These are phyloP conservation scores for Oenanthe oenanthe DNA, from an alignment of 2,113 vertebrate species.

Conservation along the genomic window DNA sequence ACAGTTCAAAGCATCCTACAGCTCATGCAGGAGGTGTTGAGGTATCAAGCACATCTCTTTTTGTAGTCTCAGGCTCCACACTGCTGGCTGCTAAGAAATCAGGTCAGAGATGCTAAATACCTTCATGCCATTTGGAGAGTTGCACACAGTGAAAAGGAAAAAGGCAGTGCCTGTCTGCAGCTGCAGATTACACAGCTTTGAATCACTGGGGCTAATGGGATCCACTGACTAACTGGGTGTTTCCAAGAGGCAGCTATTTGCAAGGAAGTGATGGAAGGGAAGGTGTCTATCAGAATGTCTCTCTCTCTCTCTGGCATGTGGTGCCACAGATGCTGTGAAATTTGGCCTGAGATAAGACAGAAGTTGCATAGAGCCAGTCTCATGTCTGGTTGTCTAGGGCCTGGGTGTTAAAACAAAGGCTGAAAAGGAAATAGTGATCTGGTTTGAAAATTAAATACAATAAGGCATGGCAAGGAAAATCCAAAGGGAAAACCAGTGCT, in stretches of 20 bases:
- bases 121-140: not conserved
- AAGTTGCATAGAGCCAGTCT: not conserved
- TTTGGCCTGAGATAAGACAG: constrained; percentile 2
- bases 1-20: constrained; percentile 35
- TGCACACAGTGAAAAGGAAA: not conserved
- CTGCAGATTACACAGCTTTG: constrained; percentile 54
- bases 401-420: constrained; percentile 7
- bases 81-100: not conserved
- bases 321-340: not conserved
- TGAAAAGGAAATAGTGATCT: constrained; percentile 8
- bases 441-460: not conserved
- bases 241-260: constrained; percentile 34
- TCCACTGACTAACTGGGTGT: constrained; percentile 60
- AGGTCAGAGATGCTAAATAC: not conserved
- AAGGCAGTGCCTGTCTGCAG: constrained; percentile 58
- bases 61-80: not conserved
- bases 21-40: not conserved
- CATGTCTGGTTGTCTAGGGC: not conserved
- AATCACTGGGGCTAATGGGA: constrained; percentile 47
- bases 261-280: constrained; percentile 28
- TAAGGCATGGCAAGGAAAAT: not conserved
- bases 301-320: not conserved
- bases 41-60: not conserved
- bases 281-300: constrained; percentile 1
- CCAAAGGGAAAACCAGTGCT: not conserved